Evolutionary conservation across 2,888 invertebrate species (phyloP).

Genomic region (Polymixis lichenea): DNA sequence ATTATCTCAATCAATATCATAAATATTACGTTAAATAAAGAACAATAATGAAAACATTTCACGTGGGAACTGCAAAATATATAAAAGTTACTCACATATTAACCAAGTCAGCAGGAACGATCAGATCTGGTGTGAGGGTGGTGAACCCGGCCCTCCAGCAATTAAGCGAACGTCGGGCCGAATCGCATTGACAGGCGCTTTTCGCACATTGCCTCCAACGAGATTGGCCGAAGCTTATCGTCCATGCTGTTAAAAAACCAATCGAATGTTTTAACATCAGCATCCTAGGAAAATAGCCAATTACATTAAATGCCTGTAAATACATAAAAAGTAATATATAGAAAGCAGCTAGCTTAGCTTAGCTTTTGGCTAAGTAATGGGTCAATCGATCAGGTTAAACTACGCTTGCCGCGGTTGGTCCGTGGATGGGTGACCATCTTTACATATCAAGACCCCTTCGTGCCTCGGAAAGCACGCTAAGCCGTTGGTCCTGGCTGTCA

Average conservation of each 20-base stretch:
- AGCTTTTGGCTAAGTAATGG: no score
- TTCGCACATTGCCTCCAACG: slow-evolving; percentile 92
- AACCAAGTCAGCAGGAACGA: slow-evolving; percentile 92
- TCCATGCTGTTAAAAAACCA: slow-evolving; percentile 91
- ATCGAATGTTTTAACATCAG: slow-evolving; percentile 16
- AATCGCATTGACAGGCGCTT: slow-evolving; percentile 92
- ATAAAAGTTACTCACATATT: slow-evolving; percentile 88
- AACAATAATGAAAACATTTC: not conserved
- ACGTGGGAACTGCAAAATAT: not conserved
- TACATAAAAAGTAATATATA: not conserved
- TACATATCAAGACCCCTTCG: no score
- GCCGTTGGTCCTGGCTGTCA: no score
- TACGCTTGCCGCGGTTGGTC: no score
- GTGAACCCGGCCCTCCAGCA: slow-evolving; percentile 92
- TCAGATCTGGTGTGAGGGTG: slow-evolving; percentile 91
- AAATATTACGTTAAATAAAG: no score
- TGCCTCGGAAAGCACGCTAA: no score
- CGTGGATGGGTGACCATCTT: no score
- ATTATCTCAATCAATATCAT: not conserved
- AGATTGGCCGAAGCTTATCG: slow-evolving; percentile 89
- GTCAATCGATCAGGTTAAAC: no score
- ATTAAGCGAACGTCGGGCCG: slow-evolving; percentile 91
- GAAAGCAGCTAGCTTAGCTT: no score
- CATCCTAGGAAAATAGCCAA: not conserved
- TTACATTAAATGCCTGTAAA: not conserved